Conservation (phyloP, 2,113 vertebrate genomes). For the Seriola dumerili region DNA sequence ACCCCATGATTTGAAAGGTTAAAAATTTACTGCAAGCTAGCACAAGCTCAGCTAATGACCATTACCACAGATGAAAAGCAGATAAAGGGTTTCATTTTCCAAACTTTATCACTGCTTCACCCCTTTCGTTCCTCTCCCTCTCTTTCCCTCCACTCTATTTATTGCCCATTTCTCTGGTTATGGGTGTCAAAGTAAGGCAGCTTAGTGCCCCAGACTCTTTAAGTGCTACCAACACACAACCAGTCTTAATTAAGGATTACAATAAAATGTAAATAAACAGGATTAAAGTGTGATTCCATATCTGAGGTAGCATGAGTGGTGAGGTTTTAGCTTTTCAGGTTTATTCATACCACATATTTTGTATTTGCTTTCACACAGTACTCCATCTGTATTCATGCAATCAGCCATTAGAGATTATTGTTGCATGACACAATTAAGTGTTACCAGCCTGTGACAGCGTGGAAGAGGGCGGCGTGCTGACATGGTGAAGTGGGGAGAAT, state of each 20-base stretch:
- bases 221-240: constrained; percentile 13
- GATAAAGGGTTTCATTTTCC: constrained; percentile 70
- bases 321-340: constrained; percentile 12
- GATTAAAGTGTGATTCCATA: background rate
- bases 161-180: constrained; percentile 33
- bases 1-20: constrained; percentile 73
- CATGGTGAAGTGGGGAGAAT: constrained; percentile 20
- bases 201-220: background rate
- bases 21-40: constrained; percentile 57
- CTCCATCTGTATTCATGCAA: constrained; percentile 60
- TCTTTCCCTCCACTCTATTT: constrained; percentile 40
- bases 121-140: constrained; percentile 12
- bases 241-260: background rate
- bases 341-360: constrained; percentile 31
- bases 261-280: constrained; percentile 12
- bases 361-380: constrained; percentile 38
- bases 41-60: constrained; percentile 65
- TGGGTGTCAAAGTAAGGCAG: constrained; percentile 47
- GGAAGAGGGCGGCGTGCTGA: constrained; percentile 20
- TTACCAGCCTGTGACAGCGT: constrained; percentile 64
- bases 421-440: constrained; percentile 66
- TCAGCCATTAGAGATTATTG: constrained; percentile 58
- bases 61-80: constrained; percentile 75
- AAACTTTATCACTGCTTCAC: constrained; percentile 58
- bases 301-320: background rate